phyloP scores from a whole-genome alignment of 2,113 vertebrate genomes.

The Alligator sinensis region DNA sequence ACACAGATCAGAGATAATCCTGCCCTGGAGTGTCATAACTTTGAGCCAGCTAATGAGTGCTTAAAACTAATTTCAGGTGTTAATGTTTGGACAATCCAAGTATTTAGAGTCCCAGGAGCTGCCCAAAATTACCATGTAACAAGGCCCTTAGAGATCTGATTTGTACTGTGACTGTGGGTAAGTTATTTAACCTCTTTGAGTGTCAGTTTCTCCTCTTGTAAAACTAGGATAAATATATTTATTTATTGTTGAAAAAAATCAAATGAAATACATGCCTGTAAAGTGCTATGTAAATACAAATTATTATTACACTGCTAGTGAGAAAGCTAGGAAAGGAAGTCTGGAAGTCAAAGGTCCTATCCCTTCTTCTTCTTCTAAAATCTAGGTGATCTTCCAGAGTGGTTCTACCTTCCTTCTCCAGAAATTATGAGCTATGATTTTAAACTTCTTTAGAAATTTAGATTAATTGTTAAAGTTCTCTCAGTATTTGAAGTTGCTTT shows the following conservation, averaged over 20 bases:
- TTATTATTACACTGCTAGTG: neutral
- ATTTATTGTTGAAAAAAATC: neutral
- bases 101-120: no score
- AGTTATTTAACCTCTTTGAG: neutral
- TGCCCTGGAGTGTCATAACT: no score
- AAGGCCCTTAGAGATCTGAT: neutral
- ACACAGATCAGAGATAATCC: no score
- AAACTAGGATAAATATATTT: neutral
- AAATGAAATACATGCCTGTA: neutral
- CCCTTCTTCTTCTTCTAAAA: neutral
- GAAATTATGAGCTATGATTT: neutral
- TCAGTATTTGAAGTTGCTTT: neutral
- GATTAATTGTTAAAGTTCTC: neutral
- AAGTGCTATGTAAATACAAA: neutral
- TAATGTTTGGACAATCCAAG: no score
- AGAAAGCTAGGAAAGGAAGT: neutral
- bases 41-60: no score
- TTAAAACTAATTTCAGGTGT: no score
- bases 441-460: neutral
- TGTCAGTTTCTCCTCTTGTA: neutral
- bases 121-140: no score
- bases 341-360: neutral
- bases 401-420: neutral
- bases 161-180: neutral
- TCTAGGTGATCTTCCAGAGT: neutral